Percentiles rank a stretch among this genome's conserved stretches.
Conservation (phyloP, 2,797 vertebrate species). For the Rhabdophis nuchalis region DNA sequence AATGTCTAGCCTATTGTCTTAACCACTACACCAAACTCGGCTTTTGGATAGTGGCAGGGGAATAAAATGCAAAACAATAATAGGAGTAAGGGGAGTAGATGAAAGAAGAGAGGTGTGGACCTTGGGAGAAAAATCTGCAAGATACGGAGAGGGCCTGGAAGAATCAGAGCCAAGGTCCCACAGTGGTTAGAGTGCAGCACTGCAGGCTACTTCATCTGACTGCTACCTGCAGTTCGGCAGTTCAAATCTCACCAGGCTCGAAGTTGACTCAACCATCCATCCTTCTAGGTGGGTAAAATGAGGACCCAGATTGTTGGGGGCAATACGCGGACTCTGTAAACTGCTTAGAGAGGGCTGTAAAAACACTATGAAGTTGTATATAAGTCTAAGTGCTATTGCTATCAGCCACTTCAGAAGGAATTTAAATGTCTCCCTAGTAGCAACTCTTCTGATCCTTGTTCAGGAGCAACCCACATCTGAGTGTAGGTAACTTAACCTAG, state of each 20-base stretch:
- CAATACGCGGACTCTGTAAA: no score
- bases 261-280: no score
- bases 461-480: background rate
- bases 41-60: background rate
- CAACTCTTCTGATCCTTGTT: background rate
- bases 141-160: background rate
- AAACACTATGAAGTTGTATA: no score
- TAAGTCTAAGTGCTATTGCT: no score
- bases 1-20: background rate
- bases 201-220: no score
- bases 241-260: no score
- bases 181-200: no score
- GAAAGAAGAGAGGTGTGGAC: background rate
- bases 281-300: no score
- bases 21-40: background rate
- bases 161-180: background rate
- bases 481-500: background rate
- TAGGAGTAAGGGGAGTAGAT: background rate
- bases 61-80: background rate
- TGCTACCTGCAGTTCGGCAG: no score
- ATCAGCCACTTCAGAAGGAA: background rate
- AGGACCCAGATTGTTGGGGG: no score
- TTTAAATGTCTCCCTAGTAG: background rate
- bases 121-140: background rate
- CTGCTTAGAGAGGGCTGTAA: no score